Evolutionary conservation across 2,888 invertebrate species (phyloP).

Genomic region (Orthosia gothica): DNA sequence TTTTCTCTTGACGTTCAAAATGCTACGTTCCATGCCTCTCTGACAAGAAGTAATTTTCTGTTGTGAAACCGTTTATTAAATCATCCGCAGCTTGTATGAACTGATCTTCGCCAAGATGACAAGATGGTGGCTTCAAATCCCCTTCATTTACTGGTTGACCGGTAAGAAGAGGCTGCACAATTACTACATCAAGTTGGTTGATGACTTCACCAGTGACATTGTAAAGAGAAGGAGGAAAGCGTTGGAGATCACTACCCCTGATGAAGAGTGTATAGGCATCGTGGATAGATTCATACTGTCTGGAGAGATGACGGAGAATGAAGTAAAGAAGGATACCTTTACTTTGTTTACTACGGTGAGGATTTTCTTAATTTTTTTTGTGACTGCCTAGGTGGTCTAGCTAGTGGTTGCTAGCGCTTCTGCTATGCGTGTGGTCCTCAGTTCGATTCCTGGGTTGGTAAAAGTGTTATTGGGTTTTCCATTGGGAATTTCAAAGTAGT

Average conservation of each 20-base stretch:
- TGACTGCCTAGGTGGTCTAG: no score
- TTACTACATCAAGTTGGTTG: slow-evolving; percentile 66
- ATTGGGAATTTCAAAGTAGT: no score
- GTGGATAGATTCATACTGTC: slow-evolving; percentile 81
- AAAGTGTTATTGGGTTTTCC: no score
- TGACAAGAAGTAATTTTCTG: no score
- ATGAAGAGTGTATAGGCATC: slow-evolving; percentile 76
- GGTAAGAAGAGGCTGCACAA: slow-evolving; percentile 73
- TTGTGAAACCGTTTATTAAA: not conserved
- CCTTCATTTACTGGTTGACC: slow-evolving; percentile 77
- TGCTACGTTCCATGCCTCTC: not conserved
- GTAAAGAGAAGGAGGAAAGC: slow-evolving; percentile 73
- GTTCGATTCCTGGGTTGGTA: no score
- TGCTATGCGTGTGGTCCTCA: no score
- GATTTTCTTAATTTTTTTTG: slow-evolving; percentile 43
- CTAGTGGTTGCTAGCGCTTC: no score
- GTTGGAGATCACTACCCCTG: slow-evolving; percentile 51
- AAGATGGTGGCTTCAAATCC: slow-evolving; percentile 84
- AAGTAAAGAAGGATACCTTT: slow-evolving; percentile 79
- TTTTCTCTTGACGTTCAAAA: no score
- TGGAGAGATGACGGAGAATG: slow-evolving; percentile 75
- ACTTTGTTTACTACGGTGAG: slow-evolving; percentile 84
- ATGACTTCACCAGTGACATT: slow-evolving; percentile 76
- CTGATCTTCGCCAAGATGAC: slow-evolving; percentile 81
- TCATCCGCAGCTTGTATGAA: slow-evolving; percentile 75